Percentiles rank a stretch among this genome's conserved stretches.
Evolutionary conservation across 2,797 vertebrate genomes (phyloP).

Genomic region (Lophotriccus pileatus): DNA sequence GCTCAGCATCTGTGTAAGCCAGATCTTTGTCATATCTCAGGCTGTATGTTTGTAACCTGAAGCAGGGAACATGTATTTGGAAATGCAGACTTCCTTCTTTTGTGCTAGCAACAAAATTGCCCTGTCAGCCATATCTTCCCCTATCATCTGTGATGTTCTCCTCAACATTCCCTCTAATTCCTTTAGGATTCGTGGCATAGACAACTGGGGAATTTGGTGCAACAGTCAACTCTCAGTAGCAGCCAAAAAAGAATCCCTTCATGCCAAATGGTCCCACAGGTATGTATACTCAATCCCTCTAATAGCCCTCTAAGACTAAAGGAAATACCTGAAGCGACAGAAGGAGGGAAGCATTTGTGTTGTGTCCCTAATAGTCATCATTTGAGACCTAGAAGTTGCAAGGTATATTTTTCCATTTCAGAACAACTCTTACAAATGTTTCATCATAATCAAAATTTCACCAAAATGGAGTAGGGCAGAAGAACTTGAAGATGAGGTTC

Average conservation of each 20-base stretch:
- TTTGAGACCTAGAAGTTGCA: conserved; percentile 12
- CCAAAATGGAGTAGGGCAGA: not conserved
- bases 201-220: not conserved
- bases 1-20: not conserved
- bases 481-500: conserved; percentile 1
- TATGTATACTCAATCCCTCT: not conserved
- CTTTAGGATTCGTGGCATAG: not conserved
- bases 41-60: not conserved
- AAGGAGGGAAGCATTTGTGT: not conserved
- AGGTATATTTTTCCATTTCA: conserved; percentile 28
- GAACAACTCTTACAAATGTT: conserved; percentile 1
- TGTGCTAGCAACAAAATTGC: not conserved
- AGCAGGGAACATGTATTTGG: not conserved
- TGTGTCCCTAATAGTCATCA: not conserved
- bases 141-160: not conserved
- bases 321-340: conserved; percentile 6
- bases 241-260: not conserved
- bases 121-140: not conserved
- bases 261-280: not conserved
- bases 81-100: not conserved
- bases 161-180: not conserved
- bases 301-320: conserved; percentile 1
- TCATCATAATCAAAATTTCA: conserved; percentile 2
- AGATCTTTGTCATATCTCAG: not conserved
- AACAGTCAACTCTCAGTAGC: not conserved